phyloP scores from a whole-genome alignment of 1,140 invertebrate species.

The Heliconius nattereri region DNA sequence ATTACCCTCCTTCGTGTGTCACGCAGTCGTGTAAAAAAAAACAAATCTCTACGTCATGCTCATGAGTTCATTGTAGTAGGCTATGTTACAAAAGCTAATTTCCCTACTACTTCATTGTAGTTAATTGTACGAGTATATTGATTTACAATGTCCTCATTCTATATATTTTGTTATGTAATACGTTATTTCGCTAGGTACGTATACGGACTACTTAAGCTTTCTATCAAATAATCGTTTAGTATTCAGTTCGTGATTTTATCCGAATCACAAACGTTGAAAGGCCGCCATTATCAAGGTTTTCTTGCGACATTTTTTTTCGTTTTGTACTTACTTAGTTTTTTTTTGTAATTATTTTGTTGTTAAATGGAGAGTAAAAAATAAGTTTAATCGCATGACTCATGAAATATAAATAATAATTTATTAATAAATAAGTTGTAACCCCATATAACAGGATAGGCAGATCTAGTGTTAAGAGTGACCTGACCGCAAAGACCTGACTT shows the following conservation, averaged over 20 bases:
- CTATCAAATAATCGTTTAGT: conserved; percentile 5
- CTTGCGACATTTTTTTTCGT: conserved; percentile 37
- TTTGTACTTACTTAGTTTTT: conserved; percentile 28
- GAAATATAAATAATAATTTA: no score
- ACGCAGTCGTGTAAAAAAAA: not conserved
- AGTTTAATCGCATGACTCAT: not conserved
- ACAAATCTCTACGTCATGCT: not conserved
- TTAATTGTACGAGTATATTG: not conserved
- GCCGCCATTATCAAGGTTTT: conserved; percentile 35
- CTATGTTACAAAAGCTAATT: not conserved
- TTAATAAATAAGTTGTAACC: not conserved
- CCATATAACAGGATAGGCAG: no score
- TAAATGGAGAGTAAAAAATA: not conserved
- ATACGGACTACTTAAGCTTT: not conserved
- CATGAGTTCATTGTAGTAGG: not conserved
- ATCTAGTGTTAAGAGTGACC: no score
- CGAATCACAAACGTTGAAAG: conserved; percentile 23
- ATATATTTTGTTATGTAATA: not conserved
- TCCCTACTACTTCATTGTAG: no score
- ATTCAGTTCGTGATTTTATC: conserved; percentile 24
- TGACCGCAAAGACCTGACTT: no score
- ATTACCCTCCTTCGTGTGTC: no score
- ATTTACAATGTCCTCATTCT: not conserved
- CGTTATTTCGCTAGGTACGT: not conserved
- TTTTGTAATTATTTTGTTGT: not conserved